Evolutionary conservation across 2,113 vertebrate genomes (phyloP).

Genomic region (Chascanopsetta lugubris): DNA sequence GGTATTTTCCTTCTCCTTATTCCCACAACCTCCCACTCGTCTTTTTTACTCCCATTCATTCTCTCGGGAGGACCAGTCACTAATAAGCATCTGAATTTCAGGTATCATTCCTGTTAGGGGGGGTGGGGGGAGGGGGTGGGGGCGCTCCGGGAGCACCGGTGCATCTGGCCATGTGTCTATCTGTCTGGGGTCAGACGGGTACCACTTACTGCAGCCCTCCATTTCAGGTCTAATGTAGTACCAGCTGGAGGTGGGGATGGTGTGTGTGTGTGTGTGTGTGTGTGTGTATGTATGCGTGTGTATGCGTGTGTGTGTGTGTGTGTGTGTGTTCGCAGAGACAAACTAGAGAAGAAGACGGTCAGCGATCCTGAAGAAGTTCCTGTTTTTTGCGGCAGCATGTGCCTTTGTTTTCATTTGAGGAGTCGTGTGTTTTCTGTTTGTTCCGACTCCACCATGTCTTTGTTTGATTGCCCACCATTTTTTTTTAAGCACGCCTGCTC

Average conservation of each 20-base stretch:
- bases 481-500: too few relatives aligned
- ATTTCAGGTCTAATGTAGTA: too few relatives aligned
- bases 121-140: too few relatives aligned
- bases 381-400: too few relatives aligned
- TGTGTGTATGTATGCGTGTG: not conserved
- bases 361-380: too few relatives aligned
- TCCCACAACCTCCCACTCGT: slow-evolving; percentile 1
- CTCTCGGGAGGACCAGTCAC: slow-evolving; percentile 40
- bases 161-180: slow-evolving; percentile 50
- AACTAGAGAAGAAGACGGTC: not conserved
- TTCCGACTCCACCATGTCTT: too few relatives aligned
- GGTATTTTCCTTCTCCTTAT: too few relatives aligned
- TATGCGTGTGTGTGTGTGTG: slow-evolving; percentile 6
- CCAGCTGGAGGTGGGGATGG: slow-evolving; percentile 36
- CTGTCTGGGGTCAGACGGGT: slow-evolving; percentile 62
- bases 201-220: slow-evolving; percentile 26
- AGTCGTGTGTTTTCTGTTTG: too few relatives aligned
- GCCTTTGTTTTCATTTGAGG: too few relatives aligned
- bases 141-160: slow-evolving; percentile 70
- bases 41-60: slow-evolving; percentile 5
- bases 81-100: slow-evolving; percentile 67
- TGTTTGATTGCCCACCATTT: too few relatives aligned
- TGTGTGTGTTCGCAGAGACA: not conserved
- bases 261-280: slow-evolving; percentile 6
- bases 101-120: slow-evolving; percentile 28